phyloP scores from a whole-genome alignment of 2,797 vertebrate species.

The Euthynnus affinis region DNA sequence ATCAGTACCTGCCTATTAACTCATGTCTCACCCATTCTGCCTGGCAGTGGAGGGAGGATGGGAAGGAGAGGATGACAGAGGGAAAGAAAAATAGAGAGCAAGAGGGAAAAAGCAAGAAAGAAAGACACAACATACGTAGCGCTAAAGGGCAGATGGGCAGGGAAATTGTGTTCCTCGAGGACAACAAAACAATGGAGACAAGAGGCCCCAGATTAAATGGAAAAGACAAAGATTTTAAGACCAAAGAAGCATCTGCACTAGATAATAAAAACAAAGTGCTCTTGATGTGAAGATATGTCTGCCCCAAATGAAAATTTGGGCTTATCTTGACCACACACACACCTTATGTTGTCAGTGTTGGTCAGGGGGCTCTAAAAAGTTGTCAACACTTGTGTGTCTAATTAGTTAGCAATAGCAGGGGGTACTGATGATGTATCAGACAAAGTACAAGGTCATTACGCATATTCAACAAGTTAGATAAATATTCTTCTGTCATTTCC shows the following conservation, averaged over 20 bases:
- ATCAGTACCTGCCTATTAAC: conserved; percentile 78
- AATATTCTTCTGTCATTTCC: not conserved
- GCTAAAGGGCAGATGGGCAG: conserved; percentile 45
- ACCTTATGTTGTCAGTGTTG: too few relatives aligned
- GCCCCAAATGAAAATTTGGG: conserved; percentile 14
- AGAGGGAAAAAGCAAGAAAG: conserved; percentile 6
- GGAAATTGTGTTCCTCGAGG: conserved; percentile 8
- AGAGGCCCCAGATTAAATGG: conserved; percentile 15
- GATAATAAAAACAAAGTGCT: conserved; percentile 30
- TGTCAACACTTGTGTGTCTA: not conserved
- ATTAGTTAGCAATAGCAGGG: conserved; percentile 11
- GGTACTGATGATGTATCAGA: not conserved
- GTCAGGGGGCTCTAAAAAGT: too few relatives aligned
- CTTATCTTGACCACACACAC: too few relatives aligned
- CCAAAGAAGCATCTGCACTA: conserved; percentile 19
- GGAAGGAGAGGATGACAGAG: conserved; percentile 11
- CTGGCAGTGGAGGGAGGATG: conserved; percentile 44
- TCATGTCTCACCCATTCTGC: conserved; percentile 67
- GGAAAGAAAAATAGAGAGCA: conserved; percentile 22
- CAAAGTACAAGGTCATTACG: not conserved
- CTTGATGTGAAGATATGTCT: conserved; percentile 18
- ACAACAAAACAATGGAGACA: conserved; percentile 35
- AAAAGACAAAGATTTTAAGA: conserved; percentile 40
- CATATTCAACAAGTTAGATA: not conserved
- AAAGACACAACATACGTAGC: conserved; percentile 22